Conservation (phyloP, 1,140 invertebrate species). For the Drosophila tani region DNA sequence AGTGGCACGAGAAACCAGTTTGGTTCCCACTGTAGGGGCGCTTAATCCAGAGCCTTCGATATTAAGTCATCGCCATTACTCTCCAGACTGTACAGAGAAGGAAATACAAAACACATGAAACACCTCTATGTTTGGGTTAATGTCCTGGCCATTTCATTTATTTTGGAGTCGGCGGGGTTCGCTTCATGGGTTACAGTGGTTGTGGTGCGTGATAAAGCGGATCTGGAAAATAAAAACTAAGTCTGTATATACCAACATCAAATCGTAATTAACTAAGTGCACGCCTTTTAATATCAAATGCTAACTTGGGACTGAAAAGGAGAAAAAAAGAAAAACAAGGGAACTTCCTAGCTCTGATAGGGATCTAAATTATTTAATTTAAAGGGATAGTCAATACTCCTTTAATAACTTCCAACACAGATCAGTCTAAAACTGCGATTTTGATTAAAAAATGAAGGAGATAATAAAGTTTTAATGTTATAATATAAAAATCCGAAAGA, state of each 20-base stretch:
- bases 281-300: slow-evolving; percentile 66
- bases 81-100: slow-evolving; percentile 29
- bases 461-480: no score
- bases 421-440: no score
- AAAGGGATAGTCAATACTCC: slow-evolving; percentile 2
- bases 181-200: slow-evolving; percentile 63
- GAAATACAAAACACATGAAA: slow-evolving; percentile 5
- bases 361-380: background rate
- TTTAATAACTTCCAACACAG: background rate
- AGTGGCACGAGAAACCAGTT: slow-evolving; percentile 30
- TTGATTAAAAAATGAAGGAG: no score
- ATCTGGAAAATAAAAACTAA: slow-evolving; percentile 37
- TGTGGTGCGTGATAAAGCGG: slow-evolving; percentile 66
- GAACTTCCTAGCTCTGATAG: slow-evolving; percentile 17
- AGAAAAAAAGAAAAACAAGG: background rate
- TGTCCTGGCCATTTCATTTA: slow-evolving; percentile 26
- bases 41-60: slow-evolving; percentile 27
- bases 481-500: no score
- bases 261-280: slow-evolving; percentile 62
- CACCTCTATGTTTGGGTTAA: slow-evolving; percentile 36
- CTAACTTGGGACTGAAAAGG: slow-evolving; percentile 32
- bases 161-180: slow-evolving; percentile 26
- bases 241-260: slow-evolving; percentile 48
- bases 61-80: slow-evolving; percentile 40
- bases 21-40: slow-evolving; percentile 48